These are phyloP conservation scores for Protonemura montana DNA, from an alignment of 2,888 invertebrate species.

Conservation along the genomic window DNA sequence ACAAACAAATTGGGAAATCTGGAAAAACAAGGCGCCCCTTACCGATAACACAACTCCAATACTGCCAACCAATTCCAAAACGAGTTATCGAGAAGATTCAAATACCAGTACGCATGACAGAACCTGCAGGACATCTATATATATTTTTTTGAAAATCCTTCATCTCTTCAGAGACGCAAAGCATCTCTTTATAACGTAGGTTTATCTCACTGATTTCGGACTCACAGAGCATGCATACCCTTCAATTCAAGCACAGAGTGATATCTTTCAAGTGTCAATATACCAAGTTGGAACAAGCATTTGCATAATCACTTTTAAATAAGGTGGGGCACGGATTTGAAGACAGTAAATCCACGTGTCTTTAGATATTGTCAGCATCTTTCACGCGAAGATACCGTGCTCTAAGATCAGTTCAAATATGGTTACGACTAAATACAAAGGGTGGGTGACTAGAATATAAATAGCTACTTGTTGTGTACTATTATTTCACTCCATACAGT, in stretches of 20 bases:
- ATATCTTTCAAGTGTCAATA: constrained; percentile 21
- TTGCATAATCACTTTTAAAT: constrained; percentile 9
- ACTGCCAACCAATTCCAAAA: too few species aligned
- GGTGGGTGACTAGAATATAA: background rate
- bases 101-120: too few species aligned
- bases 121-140: too few species aligned
- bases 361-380: constrained; percentile 3
- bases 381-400: background rate
- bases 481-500: background rate
- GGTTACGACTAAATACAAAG: background rate
- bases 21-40: too few species aligned
- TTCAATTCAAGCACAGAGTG: background rate
- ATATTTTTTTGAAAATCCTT: too few species aligned
- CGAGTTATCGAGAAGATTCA: too few species aligned
- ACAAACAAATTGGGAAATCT: too few species aligned
- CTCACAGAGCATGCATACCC: background rate
- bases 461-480: background rate
- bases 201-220: background rate
- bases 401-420: background rate
- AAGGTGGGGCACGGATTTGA: constrained; percentile 8
- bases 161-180: too few species aligned
- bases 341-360: background rate
- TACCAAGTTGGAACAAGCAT: background rate
- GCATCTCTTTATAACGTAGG: too few species aligned
- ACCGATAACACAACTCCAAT: too few species aligned